Base-by-base conservation (phyloP, 2,888 invertebrate species). In the Osedax frankpressi region DNA sequence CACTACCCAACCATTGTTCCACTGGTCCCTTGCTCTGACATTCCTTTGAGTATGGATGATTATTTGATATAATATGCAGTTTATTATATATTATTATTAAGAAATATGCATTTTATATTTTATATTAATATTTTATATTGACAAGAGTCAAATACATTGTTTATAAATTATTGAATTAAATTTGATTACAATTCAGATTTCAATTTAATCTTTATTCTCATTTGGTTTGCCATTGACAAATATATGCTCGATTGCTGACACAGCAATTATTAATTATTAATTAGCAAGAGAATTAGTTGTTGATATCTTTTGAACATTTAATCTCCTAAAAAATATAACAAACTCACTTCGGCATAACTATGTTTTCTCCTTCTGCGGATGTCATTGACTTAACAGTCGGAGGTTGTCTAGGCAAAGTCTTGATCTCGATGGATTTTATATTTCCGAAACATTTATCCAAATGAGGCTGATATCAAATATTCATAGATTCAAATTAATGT, bases 381-480 rank as follows among this genome's bases (percentile, higher is more conserved):
- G 78, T 80, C 78, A 83, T 83, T 26, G 80, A 78, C 30, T 79
- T 79, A n/a, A 83, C 82, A n/a, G 82, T 81, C 0, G 82, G 82
- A 3, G 82, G 82, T 74, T 82, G 81, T 2, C 82, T 77, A 19
- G 83, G 81, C 71, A 81, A 73, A n/a, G 78, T 76, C 28, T 76
- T 77, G 69, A 84, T 84, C 68, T 83, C 82, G 74, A 84, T 76
- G 28, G 79, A 78, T 71, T 81, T 80, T 70, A 84, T 81, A 76
- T 84, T 84, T n/a, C 82, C 84, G 80, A 84, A 84, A 75, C 84
- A 83, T 78, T 84, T 84, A 29, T 80, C 82, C 30, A 84, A 79
- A 77, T 84, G 84, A 70, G 83, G 83, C 83, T 84, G 78, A 28
- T n/a, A n/a, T n/a, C n/a, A n/a, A n/a, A n/a, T n/a, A n/a, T n/a